Conservation (phyloP, 35 echinoderm and acorn worm species). For the Eucidaris tribuloides region DNA sequence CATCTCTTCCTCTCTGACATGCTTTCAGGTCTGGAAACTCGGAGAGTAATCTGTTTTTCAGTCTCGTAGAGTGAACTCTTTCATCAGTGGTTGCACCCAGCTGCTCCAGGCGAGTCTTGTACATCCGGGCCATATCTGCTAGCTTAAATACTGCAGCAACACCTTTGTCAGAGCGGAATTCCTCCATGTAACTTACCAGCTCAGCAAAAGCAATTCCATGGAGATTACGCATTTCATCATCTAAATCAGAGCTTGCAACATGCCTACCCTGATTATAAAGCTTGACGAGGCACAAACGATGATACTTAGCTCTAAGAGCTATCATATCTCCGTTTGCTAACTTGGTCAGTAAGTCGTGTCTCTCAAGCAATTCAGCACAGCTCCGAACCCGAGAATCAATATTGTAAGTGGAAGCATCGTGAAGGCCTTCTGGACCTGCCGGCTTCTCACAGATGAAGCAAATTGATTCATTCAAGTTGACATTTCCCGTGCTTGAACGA, state of each 20-base stretch:
- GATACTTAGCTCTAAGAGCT: slow-evolving; percentile 9
- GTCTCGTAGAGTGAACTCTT: slow-evolving; percentile 54
- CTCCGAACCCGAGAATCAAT: background rate
- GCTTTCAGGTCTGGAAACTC: slow-evolving; percentile 59
- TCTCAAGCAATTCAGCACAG: background rate
- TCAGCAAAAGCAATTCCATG: slow-evolving; percentile 48
- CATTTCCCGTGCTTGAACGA: background rate
- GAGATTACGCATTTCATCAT: background rate
- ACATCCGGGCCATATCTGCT: slow-evolving; percentile 38
- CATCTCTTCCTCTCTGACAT: slow-evolving; percentile 43
- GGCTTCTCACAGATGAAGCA: background rate
- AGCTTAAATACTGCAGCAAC: slow-evolving; percentile 42
- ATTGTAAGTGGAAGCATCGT: background rate
- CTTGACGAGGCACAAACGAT: background rate
- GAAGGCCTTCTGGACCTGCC: background rate
- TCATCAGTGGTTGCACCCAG: slow-evolving; percentile 15
- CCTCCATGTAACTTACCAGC: slow-evolving; percentile 47
- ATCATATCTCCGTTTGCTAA: slow-evolving; percentile 22
- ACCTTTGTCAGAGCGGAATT: slow-evolving; percentile 12
- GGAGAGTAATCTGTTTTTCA: slow-evolving; percentile 62
- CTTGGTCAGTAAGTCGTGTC: background rate
- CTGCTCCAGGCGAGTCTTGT: slow-evolving; percentile 64
- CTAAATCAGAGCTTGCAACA: background rate
- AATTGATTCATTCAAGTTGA: background rate
- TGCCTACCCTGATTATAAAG: slow-evolving; percentile 17